phyloP scores from a whole-genome alignment of 2,797 vertebrate species.

The Enteromius treurensis region DNA sequence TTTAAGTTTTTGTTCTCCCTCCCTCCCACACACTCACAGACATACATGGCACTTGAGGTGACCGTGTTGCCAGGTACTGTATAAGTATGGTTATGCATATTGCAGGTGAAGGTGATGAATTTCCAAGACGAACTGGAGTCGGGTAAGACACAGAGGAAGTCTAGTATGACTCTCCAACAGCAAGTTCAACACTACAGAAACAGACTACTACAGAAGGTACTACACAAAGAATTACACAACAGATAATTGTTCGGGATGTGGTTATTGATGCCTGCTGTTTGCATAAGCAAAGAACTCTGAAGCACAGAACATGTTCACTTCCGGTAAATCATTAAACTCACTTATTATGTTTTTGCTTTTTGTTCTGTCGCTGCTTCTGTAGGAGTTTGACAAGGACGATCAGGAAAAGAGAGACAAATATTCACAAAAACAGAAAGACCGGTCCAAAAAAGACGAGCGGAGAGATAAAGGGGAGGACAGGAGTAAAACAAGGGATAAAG shows the following conservation, averaged over 20 bases:
- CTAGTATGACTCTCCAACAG: conserved; percentile 77
- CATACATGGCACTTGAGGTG: not conserved
- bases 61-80: not conserved
- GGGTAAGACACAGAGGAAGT: conserved; percentile 76
- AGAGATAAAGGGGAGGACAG: conserved; percentile 66
- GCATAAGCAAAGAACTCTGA: too few species aligned
- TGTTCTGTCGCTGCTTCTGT: not conserved
- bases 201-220: conserved; percentile 81
- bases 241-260: not conserved
- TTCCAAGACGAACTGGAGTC: conserved; percentile 83
- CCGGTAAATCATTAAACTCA: not conserved
- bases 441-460: conserved; percentile 74
- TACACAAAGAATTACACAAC: conserved; percentile 39
- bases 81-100: conserved; percentile 19
- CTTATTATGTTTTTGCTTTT: not conserved
- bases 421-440: conserved; percentile 74
- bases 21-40: not conserved
- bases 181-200: conserved; percentile 82
- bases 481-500: conserved; percentile 68
- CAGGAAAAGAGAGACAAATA: conserved; percentile 71
- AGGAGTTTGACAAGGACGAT: conserved; percentile 82
- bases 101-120: conserved; percentile 82
- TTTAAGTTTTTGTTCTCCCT: not conserved
- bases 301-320: too few species aligned
- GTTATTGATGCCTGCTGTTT: not conserved